phyloP scores from a whole-genome alignment of 2,113 vertebrate species.

The Zootoca vivipara region DNA sequence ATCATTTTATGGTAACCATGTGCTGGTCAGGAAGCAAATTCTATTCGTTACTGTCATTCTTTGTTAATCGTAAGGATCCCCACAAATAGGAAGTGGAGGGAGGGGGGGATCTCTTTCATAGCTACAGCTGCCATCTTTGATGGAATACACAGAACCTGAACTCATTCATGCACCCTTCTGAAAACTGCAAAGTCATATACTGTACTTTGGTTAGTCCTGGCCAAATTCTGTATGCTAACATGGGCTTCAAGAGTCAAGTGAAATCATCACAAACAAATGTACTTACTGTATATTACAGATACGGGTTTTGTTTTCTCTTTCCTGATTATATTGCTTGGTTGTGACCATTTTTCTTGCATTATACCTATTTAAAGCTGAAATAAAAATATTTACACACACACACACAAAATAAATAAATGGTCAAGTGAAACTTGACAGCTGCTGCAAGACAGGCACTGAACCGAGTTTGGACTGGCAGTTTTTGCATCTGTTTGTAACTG shows the following conservation, averaged over 20 bases:
- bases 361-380: too few species aligned
- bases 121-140: slow-evolving; percentile 48
- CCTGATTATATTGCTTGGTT: too few species aligned
- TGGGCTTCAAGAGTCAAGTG: neutral
- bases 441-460: neutral
- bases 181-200: neutral
- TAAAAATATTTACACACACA: too few species aligned
- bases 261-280: too few species aligned
- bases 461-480: neutral
- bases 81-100: slow-evolving; percentile 43
- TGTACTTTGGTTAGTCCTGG: neutral
- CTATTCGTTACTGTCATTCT: slow-evolving; percentile 32
- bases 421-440: neutral
- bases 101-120: slow-evolving; percentile 39
- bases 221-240: too few species aligned
- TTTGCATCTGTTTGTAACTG: neutral
- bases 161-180: neutral
- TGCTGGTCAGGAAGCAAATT: slow-evolving; percentile 40
- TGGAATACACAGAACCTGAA: neutral
- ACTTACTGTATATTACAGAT: too few species aligned
- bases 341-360: too few species aligned
- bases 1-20: neutral
- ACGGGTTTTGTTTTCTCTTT: too few species aligned
- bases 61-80: slow-evolving; percentile 34
- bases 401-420: too few species aligned